Evolutionary conservation across 1,140 invertebrate genomes (phyloP).

Genomic region (Carcinoscorpius rotundicauda): DNA sequence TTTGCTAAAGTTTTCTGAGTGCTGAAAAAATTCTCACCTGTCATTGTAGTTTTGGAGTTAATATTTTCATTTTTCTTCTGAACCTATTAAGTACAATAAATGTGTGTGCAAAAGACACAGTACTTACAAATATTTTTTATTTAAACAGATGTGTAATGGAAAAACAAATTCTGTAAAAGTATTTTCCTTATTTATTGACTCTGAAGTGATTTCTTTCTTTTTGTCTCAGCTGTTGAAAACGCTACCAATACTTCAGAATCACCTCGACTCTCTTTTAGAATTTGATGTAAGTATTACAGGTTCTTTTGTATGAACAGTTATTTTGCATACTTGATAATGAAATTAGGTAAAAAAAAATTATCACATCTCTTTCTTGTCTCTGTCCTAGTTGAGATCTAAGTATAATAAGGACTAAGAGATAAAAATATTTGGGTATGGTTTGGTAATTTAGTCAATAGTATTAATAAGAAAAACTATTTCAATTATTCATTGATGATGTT

Average conservation of each 20-base stretch:
- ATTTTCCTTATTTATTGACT: no score
- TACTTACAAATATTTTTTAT: neutral
- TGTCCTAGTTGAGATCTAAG: no score
- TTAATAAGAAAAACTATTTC: no score
- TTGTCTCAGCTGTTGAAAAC: constrained; percentile 67
- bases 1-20: no score
- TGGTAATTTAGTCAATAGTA: no score
- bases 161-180: neutral
- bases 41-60: neutral
- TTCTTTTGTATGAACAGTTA: no score
- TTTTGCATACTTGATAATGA: no score
- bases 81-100: neutral
- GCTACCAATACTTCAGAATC: constrained; percentile 84
- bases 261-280: constrained; percentile 89
- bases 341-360: neutral
- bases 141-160: neutral
- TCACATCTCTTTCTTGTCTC: neutral
- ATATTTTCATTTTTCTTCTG: neutral
- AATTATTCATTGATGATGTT: neutral
- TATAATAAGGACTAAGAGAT: no score
- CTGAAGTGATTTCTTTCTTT: neutral
- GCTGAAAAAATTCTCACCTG: no score
- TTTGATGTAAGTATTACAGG: constrained; percentile 56
- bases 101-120: neutral
- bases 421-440: no score